Evolutionary conservation across 1,140 invertebrate species (phyloP).

Genomic region (Tribolium madens): DNA sequence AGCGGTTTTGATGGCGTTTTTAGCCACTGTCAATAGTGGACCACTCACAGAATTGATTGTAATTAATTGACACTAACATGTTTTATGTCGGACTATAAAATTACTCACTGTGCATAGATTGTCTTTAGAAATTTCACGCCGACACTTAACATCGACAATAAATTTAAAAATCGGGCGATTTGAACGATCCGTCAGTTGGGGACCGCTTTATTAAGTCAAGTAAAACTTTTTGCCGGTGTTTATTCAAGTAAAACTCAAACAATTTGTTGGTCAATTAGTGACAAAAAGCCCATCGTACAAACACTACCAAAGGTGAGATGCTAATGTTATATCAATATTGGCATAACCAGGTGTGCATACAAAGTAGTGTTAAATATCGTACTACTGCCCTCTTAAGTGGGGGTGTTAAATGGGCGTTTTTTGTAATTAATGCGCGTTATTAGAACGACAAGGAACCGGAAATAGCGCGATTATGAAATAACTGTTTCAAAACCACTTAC

Average conservation of each 20-base stretch:
- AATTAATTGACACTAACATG: slow-evolving; percentile 38
- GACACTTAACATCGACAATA: slow-evolving; percentile 22
- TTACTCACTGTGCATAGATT: slow-evolving; percentile 34
- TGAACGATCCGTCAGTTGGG: neutral
- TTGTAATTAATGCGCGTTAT: slow-evolving; percentile 1
- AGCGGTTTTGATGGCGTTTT: neutral
- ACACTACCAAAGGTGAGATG: slow-evolving; percentile 41
- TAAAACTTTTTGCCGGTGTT: slow-evolving; percentile 23
- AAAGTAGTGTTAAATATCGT: neutral
- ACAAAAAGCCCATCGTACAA: slow-evolving; percentile 40
- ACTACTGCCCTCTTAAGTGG: neutral
- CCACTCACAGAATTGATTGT: slow-evolving; percentile 32
- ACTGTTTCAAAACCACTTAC: neutral
- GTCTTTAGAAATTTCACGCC: slow-evolving; percentile 23
- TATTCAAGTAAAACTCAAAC: slow-evolving; percentile 3
- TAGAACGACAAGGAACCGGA: neutral
- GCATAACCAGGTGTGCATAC: slow-evolving; percentile 44
- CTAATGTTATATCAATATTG: slow-evolving; percentile 49
- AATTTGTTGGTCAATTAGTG: slow-evolving; percentile 44
- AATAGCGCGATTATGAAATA: neutral
- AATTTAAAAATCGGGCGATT: slow-evolving; percentile 5
- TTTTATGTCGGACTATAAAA: slow-evolving; percentile 41
- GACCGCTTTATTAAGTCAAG: neutral
- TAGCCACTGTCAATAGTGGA: slow-evolving; percentile 9
- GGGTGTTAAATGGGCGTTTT: slow-evolving; percentile 11